Base-by-base conservation (phyloP, 2,888 invertebrate species). In the Zeuzera pyrina region DNA sequence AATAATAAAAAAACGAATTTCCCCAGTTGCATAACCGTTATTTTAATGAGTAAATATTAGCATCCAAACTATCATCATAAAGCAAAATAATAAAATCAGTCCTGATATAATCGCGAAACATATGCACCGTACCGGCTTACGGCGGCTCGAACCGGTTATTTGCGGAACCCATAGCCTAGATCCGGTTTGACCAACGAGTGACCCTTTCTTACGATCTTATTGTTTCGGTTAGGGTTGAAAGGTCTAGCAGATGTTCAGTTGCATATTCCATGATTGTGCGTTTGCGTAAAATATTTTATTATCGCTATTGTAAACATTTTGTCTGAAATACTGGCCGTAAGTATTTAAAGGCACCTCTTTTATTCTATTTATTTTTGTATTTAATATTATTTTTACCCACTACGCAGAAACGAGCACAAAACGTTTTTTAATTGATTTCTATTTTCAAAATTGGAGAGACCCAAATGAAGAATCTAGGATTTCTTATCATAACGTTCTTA, bases 151-250 rank as follows among this genome's bases (percentile, higher is more conserved):
- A 30, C 38, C 55, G 52, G 62, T 65, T 50, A 33, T 30, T 47
- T 46, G 50, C 62, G 59, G 63, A 57, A 53, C 56, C 38, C 35
- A 48, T 57, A 52, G 57, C 48, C 44, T 41, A 57, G 51, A 66
- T 68, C 73, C 71, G 70, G 76, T 70, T 65, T 60, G 70, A 59
- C 67, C 70, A 60, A 49, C 50, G 55, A 65, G 50, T 67, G 67
- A 74, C 76, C 74, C 74, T 62, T 78, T 66, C 74, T 77, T 73
- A 45, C 47, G 46, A 47, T 48, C 41, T 53, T 45, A 55, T 70
- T 69, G 63, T 71, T 35, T 41, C 43, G 34, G 38, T 35, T 38
- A 41, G 55, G 60, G 62, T 62, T 39, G 49, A 59, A 58, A 64
- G 66, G 62, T 61, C 56, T 47, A 49, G 59, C 77, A 73, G 77